Conservation (phyloP, 2,888 invertebrate species). For the Elegia similella region DNA sequence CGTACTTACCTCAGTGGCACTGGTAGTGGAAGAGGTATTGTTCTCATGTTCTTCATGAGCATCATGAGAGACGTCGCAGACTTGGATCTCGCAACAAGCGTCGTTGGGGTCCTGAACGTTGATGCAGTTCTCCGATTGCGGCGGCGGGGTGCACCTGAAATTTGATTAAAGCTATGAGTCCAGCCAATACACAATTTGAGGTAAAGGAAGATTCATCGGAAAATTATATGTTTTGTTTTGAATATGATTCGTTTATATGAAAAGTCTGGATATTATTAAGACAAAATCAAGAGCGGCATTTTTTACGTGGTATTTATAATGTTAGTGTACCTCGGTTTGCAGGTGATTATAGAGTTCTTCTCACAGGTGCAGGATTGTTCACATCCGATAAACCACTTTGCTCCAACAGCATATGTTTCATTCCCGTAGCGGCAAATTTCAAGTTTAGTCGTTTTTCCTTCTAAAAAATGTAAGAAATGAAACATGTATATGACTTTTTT, state of each 20-base stretch:
- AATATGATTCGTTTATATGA: too few species aligned
- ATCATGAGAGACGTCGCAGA: conserved; percentile 92
- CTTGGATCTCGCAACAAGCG: conserved; percentile 90
- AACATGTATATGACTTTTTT: too few species aligned
- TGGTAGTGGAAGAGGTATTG: conserved; percentile 38
- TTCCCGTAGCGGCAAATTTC: conserved; percentile 84
- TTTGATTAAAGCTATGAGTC: background rate
- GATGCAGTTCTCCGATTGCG: conserved; percentile 87
- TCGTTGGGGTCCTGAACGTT: conserved; percentile 91
- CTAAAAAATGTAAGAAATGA: too few species aligned
- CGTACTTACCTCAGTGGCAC: conserved; percentile 37
- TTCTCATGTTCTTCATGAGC: conserved; percentile 84
- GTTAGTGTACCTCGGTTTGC: conserved; percentile 82
- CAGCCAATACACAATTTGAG: too few species aligned
- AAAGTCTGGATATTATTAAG: too few species aligned
- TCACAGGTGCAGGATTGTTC: conserved; percentile 89
- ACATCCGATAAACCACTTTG: conserved; percentile 90
- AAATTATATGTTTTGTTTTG: too few species aligned
- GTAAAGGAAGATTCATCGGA: too few species aligned
- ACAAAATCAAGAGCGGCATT: too few species aligned
- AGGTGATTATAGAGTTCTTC: conserved; percentile 86
- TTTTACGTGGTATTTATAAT: too few species aligned
- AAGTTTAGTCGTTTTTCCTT: conserved; percentile 47
- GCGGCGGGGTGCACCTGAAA: conserved; percentile 82
- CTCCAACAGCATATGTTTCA: conserved; percentile 86